These are phyloP conservation scores for Melitaea athalia DNA, from an alignment of 2,888 invertebrate species.

Conservation along the genomic window DNA sequence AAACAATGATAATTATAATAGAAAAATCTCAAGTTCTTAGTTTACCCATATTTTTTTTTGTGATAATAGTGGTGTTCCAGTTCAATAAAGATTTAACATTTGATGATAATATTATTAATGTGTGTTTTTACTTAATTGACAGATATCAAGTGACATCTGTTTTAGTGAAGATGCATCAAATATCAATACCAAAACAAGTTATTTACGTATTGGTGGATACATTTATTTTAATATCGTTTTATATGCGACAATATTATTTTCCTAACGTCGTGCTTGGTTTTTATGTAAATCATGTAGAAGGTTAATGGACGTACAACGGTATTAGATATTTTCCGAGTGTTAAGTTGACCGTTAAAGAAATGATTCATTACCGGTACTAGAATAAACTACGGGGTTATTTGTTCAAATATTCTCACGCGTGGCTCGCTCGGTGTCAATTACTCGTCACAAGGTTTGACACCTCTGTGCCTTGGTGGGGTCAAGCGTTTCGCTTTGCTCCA, in stretches of 20 bases:
- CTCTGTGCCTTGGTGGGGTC: constrained; percentile 62
- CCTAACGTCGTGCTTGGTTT: constrained; percentile 50
- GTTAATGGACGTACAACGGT: constrained; percentile 64
- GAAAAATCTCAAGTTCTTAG: no score
- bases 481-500: constrained; percentile 66
- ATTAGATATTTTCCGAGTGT: constrained; percentile 65
- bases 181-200: constrained; percentile 33
- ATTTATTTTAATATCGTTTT: constrained; percentile 43
- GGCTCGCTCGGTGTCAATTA: constrained; percentile 69
- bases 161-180: constrained; percentile 35
- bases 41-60: no score
- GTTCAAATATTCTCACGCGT: constrained; percentile 80
- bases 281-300: constrained; percentile 64
- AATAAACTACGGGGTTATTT: constrained; percentile 75
- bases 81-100: no score
- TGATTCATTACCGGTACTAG: constrained; percentile 78
- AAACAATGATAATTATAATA: no score
- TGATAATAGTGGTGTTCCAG: no score
- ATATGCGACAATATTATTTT: constrained; percentile 33
- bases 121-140: constrained; percentile 28
- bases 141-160: constrained; percentile 37
- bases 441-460: constrained; percentile 73
- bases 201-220: constrained; percentile 43
- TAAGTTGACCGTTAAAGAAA: constrained; percentile 74
- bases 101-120: background rate